These are phyloP conservation scores for Saccostrea cuccullata DNA, from an alignment of 1,140 invertebrate genomes.

Conservation along the genomic window DNA sequence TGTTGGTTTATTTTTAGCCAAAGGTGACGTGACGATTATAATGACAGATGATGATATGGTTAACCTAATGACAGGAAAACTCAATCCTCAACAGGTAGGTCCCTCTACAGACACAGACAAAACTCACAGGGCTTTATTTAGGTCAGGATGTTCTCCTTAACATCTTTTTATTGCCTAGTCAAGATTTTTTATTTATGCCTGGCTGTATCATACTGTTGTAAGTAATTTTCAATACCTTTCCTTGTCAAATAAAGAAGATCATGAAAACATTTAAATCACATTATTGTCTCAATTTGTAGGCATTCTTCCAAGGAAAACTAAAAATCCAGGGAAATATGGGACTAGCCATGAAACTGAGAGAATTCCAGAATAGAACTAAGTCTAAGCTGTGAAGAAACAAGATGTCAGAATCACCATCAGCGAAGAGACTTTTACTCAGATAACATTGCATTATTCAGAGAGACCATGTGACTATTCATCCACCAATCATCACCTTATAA, in stretches of 20 bases:
- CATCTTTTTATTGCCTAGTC: too few species aligned
- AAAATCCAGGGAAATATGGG: conserved; percentile 98
- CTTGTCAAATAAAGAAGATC: too few species aligned
- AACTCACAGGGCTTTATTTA: too few species aligned
- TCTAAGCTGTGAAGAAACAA: conserved; percentile 63
- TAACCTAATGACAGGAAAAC: conserved; percentile 91
- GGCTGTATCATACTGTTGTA: too few species aligned
- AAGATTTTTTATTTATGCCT: too few species aligned
- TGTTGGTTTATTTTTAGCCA: conserved; percentile 80
- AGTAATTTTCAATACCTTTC: too few species aligned
- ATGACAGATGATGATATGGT: conserved; percentile 91
- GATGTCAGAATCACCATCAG: not conserved
- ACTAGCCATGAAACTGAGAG: conserved; percentile 94
- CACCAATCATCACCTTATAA: not conserved
- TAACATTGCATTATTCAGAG: not conserved
- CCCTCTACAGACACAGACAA: not conserved
- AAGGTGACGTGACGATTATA: conserved; percentile 94
- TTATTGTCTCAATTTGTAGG: conserved; percentile 80
- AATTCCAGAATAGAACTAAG: conserved; percentile 78
- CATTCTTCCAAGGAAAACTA: conserved; percentile 98
- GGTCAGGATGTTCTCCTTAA: too few species aligned
- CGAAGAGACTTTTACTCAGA: not conserved
- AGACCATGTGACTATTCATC: not conserved
- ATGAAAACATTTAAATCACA: not conserved
- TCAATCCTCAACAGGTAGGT: conserved; percentile 90